Base-by-base conservation (phyloP, 1,140 invertebrate species). In the Apis dorsata region DNA sequence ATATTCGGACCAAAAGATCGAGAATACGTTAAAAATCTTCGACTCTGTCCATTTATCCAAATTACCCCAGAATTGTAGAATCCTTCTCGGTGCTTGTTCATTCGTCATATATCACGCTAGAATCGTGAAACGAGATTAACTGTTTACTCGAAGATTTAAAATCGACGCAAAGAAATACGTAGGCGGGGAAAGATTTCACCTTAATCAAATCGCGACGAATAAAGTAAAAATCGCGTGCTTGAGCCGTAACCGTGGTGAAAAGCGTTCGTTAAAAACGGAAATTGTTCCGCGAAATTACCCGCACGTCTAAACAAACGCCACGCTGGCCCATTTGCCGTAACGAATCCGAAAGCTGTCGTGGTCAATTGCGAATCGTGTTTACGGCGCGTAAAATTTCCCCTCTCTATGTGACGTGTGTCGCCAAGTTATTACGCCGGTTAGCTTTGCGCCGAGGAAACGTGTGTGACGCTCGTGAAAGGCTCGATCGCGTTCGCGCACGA, bases 371-470 rank as follows among this genome's bases (percentile, higher is more conserved):
- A 71, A 21, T 44, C 59, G 76, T 88, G 86, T 84, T 83, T 85
- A 86, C 34, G 34, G 49, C 83, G 81, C 71, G 87, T 86, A 70
- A 89, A 89, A 89, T 88, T 88, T 74, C 78, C 49, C 77, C 57
- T 75, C 65, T 53, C 66, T 78, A 78, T 75, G 59, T 72, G 51
- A 21, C 51, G n/a, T 77, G 55, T 75, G 34, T 62, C 49, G 49
- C 24, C 17, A 44, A 44, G 34, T 44, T 44, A 44, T 44, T 44
- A n/a, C n/a, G 34, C 44, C 24, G 10, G n/a, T 24, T 1, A 11
- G 62, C 10, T 73, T 1, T 60, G 49, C 49, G 51, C 15, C 66
- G 44, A 24, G 21, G n/a, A 51, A 49, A 44, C 55, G 28, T 10
- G 60, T 79, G 24, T 24, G 24, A 24, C 59, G 75, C 60, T 51